Evolutionary conservation across 2,113 vertebrate species (phyloP), one percentile per base, ranked within the genome.

Genomic region (Mus spicilegus): DNA sequence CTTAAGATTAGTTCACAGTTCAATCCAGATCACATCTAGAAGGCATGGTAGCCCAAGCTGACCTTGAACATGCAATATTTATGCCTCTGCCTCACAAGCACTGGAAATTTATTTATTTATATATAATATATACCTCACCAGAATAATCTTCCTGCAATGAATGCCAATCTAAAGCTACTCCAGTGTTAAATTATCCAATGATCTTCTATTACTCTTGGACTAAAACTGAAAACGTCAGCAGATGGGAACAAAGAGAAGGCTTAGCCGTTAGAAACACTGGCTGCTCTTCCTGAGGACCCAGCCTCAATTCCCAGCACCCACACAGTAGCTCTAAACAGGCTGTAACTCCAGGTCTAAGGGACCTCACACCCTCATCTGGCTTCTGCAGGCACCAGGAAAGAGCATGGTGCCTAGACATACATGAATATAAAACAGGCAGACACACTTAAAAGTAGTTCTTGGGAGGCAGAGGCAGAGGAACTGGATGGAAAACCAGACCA

Each of bases 1-100:
- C 42, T 77, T 49, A 82, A 42, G 46, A 90, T 91, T 76, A 88
- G 42, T 82, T 91, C 91, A 96, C 7, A 82, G 51, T 82, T 58
- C 65, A 94, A 54, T 63, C 54, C 86, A 63, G 49, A 58, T 20
- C 58, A 76, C 24, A 63, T 39, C 76, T 51, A 89, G 49, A 30
- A 39, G 46, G 69, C 26, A 69, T 72, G 26, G n/a, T 46, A 65
- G 58, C 58, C 58, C 39, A 63, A 24, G 82, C 58, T 65, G 46
- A 17, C 58, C 39, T 63, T 85, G 82, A 65, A 84, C 56, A 22
- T 65, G 13, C 4, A 85, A 65, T 65, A 46, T 86, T 86, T 22
- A 49, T 70, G 5, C 4, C 33, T 65, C 42, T 51, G 28, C 46
- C 20, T 87, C 33, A 33, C 30, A 67, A 69, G 26, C 42, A 49